phyloP scores from a whole-genome alignment of 2,888 invertebrate species.

The Trachelus troglodyta region DNA sequence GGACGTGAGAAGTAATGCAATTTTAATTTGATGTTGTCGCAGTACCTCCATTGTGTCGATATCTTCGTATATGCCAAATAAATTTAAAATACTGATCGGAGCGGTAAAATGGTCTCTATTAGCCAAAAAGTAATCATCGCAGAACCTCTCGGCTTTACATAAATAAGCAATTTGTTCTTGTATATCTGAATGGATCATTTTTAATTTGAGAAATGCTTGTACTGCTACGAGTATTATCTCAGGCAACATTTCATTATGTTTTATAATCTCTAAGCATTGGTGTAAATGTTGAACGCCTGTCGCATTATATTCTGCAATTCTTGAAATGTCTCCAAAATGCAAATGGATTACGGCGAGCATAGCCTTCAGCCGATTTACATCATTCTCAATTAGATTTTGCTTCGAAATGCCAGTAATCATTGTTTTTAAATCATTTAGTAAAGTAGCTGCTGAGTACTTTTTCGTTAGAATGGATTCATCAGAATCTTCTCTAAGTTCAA shows the following conservation, averaged over 20 bases:
- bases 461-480: not conserved
- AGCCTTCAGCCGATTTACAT: not conserved
- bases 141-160: not conserved
- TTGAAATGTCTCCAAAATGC: not conserved
- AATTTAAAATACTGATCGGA: not conserved
- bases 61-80: not conserved
- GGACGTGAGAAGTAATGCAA: slow-evolving; percentile 1
- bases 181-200: not conserved
- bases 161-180: not conserved
- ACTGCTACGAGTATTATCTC: not conserved
- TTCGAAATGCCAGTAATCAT: slow-evolving; percentile 14
- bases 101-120: not conserved
- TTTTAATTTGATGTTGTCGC: not conserved
- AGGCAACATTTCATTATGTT: not conserved
- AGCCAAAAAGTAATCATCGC: not conserved
- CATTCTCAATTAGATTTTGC: slow-evolving; percentile 14
- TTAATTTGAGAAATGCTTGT: not conserved
- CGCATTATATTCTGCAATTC: not conserved
- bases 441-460: not conserved
- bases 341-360: slow-evolving; percentile 3
- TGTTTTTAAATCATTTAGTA: not conserved
- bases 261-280: not conserved
- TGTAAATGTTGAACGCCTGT: not conserved
- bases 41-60: not conserved
- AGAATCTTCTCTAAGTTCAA: not conserved